Evolutionary conservation across 2,113 vertebrate species (phyloP), one percentile per base, ranked within the genome.

Genomic region (Ictalurus punctatus): DNA sequence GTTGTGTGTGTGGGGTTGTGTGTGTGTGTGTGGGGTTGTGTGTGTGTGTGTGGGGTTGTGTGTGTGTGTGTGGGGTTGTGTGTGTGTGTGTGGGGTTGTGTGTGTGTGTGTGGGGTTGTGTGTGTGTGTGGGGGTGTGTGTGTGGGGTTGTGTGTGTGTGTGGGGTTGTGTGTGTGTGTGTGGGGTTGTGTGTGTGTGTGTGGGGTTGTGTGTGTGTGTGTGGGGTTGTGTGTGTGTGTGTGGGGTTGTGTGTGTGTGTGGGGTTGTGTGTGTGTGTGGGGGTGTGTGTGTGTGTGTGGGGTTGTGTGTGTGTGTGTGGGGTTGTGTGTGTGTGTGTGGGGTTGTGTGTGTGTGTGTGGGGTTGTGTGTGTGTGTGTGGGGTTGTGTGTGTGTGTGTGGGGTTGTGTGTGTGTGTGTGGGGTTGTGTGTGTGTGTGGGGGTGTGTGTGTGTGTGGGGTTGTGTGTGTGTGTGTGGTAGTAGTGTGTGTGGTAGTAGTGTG

Each of bases 181-280:
- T 67, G 85, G n/a, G n/a, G n/a, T n/a, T n/a, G n/a, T 84, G 71
- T 48, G 74, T 90, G 37, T 27, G 16, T 80, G 86, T 85, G 71
- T 84, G 73, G 85, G 27, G 27, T n/a, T n/a, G n/a, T 34, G 34
- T 34, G 34, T 86, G 16, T 80, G 82, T 84, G 67, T 84, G 71
- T 90, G 34, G n/a, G n/a, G n/a, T n/a, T 48, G 13, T 69, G 27
- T 34, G 61, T 86, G n/a, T 25, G 10, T 86, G 8, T 79, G 81
- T 84, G 34, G 1, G 34, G 34, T 34, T 1, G 80, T 69, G 82
- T 90, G 27, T 27, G 71, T 9, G 44, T n/a, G n/a, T n/a, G n/a
- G n/a, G n/a, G n/a, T n/a, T n/a, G n/a, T n/a, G n/a, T n/a, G n/a
- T n/a, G n/a, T n/a, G n/a, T n/a, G n/a, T n/a, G n/a, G n/a, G n/a